Percentiles rank a stretch among this genome's conserved stretches.
Evolutionary conservation across 2,888 invertebrate genomes (phyloP).

Genomic region (Hirtodrosophila confusa): DNA sequence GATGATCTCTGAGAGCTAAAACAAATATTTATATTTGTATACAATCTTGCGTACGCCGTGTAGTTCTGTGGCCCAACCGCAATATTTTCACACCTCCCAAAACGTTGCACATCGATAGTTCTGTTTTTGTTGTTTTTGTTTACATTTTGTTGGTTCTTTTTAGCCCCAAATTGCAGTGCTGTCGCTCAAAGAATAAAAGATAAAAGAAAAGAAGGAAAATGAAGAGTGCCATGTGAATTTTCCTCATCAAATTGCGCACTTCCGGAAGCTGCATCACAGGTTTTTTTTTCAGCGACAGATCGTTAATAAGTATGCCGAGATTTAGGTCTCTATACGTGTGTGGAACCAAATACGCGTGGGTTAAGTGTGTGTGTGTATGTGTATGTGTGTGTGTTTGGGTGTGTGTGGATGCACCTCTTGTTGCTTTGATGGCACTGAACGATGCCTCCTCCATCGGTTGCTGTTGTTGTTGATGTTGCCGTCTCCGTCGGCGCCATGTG

Average conservation of each 20-base stretch:
- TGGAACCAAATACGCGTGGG: neutral
- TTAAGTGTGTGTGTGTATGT: conserved; percentile 12
- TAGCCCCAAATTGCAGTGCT: conserved; percentile 8
- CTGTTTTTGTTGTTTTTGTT: conserved; percentile 26
- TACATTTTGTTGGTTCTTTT: conserved; percentile 24
- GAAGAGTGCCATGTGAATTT: conserved; percentile 28
- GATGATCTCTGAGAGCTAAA: neutral
- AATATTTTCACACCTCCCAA: conserved; percentile 27
- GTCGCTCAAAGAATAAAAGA: conserved; percentile 11
- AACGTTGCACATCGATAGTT: neutral
- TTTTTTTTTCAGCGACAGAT: conserved; percentile 42
- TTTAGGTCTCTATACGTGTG: conserved; percentile 5
- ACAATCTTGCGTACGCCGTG: conserved; percentile 7
- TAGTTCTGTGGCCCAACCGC: conserved; percentile 14
- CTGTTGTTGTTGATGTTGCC: conserved; percentile 14
- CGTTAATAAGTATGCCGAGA: conserved; percentile 32
- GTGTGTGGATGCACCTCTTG: conserved; percentile 35
- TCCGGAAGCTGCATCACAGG: conserved; percentile 60
- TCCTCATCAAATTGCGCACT: conserved; percentile 69
- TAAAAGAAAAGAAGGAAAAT: conserved; percentile 25
- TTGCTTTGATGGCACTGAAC: conserved; percentile 29
- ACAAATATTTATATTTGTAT: neutral
- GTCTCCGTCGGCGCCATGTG: conserved; percentile 54
- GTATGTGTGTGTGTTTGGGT: neutral
- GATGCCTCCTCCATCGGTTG: conserved; percentile 34